Percentiles rank a stretch among this genome's conserved stretches.
Conservation (phyloP, 2,888 invertebrate species). For the Palloptera scutellata region DNA sequence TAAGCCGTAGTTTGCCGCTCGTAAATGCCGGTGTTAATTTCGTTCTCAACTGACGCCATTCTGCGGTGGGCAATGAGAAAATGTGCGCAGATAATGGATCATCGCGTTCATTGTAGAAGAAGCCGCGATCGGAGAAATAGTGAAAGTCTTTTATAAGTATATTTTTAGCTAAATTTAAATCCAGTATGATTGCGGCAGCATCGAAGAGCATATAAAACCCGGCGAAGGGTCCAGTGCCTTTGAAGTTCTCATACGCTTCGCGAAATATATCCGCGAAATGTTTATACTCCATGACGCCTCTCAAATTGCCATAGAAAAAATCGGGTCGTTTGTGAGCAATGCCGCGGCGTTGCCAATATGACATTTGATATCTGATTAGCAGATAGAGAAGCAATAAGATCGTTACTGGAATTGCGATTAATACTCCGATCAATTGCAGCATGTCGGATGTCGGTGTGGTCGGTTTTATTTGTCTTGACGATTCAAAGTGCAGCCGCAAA, state of each 20-base stretch:
- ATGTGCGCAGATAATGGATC: constrained; percentile 59
- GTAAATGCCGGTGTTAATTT: constrained; percentile 53
- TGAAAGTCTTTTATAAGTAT: constrained; percentile 50
- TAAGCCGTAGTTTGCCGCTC: constrained; percentile 48
- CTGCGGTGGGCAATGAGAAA: constrained; percentile 53
- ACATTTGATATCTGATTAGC: constrained; percentile 36
- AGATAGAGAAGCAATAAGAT: constrained; percentile 3
- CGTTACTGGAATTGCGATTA: background rate
- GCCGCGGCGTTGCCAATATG: constrained; percentile 46
- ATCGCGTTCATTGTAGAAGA: constrained; percentile 46
- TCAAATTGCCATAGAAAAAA: constrained; percentile 46
- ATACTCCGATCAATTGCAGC: no score
- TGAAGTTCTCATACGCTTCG: constrained; percentile 44
- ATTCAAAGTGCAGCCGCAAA: no score
- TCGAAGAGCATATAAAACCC: constrained; percentile 48
- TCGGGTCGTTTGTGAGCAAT: constrained; percentile 42
- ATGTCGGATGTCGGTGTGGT: no score
- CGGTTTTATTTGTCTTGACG: no score
- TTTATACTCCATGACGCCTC: constrained; percentile 35
- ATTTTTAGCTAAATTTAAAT: constrained; percentile 54
- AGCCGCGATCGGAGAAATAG: constrained; percentile 48
- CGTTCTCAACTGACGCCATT: constrained; percentile 55
- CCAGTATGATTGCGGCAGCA: constrained; percentile 44
- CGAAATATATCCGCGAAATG: constrained; percentile 48
- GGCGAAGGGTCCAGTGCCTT: constrained; percentile 42